phyloP scores from a whole-genome alignment of 2,888 invertebrate species.

The Thereva nobilitata region DNA sequence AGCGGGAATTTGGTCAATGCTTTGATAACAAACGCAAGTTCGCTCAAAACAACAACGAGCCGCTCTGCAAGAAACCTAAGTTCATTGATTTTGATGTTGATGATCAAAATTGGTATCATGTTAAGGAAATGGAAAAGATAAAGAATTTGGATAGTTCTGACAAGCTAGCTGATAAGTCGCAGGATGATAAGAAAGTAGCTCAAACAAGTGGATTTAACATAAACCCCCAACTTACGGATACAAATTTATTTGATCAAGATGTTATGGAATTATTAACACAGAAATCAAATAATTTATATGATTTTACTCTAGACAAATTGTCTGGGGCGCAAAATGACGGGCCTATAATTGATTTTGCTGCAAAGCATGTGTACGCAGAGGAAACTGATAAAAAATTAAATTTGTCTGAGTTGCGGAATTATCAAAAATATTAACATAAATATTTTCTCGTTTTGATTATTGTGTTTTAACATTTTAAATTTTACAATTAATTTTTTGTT shows the following conservation, averaged over 20 bases:
- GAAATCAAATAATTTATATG: slow-evolving; percentile 42
- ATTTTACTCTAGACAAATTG: slow-evolving; percentile 44
- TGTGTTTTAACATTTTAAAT: no score
- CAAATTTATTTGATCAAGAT: slow-evolving; percentile 42
- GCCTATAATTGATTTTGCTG: slow-evolving; percentile 35
- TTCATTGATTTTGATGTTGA: slow-evolving; percentile 47
- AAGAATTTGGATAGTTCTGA: slow-evolving; percentile 18
- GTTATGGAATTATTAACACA: slow-evolving; percentile 43
- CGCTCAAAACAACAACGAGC: slow-evolving; percentile 31
- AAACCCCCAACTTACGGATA: slow-evolving; percentile 33
- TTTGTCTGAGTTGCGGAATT: slow-evolving; percentile 41
- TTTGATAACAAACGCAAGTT: slow-evolving; percentile 28
- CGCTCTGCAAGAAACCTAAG: slow-evolving; percentile 43
- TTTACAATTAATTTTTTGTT: no score
- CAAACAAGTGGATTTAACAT: slow-evolving; percentile 47
- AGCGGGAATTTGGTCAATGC: slow-evolving; percentile 36
- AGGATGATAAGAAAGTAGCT: slow-evolving; percentile 40
- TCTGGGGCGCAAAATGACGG: slow-evolving; percentile 25
- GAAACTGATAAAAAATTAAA: slow-evolving; percentile 38
- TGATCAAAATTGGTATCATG: slow-evolving; percentile 46
- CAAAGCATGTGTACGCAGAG: slow-evolving; percentile 36
- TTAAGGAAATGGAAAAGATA: slow-evolving; percentile 35
- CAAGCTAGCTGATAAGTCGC: slow-evolving; percentile 34
- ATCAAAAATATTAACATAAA: slow-evolving; percentile 36
- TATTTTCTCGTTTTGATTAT: no score